Base-by-base conservation (phyloP, 64 coral and sea anemone genomes). In the Acropora yongei region DNA sequence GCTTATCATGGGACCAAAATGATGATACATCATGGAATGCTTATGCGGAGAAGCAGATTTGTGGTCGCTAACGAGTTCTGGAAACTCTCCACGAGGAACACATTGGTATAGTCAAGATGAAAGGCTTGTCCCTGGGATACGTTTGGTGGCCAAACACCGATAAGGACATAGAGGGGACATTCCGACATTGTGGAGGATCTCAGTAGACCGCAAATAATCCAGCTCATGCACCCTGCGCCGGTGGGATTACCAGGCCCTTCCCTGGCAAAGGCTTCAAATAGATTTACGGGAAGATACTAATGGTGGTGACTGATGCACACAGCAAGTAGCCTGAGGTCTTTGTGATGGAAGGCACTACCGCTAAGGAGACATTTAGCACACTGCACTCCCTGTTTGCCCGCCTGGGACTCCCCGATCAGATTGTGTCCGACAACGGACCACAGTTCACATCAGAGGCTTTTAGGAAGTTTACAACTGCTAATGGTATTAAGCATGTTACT, bases 31-130 rank as follows among this genome's bases (percentile, higher is more conserved):
- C 63, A 73, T 57, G 68, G 69, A 42, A 46, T 91, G 1, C 48
- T 85, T 1, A 84, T 84, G 80, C 84, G 90, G 90, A 69, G 80
- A 57, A 84, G 60, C 72, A 73, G 69, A 73, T n/a, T 39, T 40
- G 19, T 0, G 30, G 69, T 73, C 3, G 19, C 69, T 40, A 30
- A 4, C 69, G n/a, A 39, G 69, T 73, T 16, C 69, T 73, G 0
- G 4, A 73, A 73, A 73, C 12, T 4, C 66, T 68, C 4, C 66
- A 68, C 18, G 30, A 68, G 12, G 69, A 30, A 30, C 69, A 73
- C 39, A 73, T 73, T 30, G 5, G 69, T 73, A 73, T 73, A 30
- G 69, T 73, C 69, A 73, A 73, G 10, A 73, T 39, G 69, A 73
- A 39, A 30, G 19, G 51, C 6, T 5, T 55, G 51, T 55, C 51